Evolutionary conservation across 2,113 vertebrate species (phyloP).

Genomic region (Podarcis raffonei): DNA sequence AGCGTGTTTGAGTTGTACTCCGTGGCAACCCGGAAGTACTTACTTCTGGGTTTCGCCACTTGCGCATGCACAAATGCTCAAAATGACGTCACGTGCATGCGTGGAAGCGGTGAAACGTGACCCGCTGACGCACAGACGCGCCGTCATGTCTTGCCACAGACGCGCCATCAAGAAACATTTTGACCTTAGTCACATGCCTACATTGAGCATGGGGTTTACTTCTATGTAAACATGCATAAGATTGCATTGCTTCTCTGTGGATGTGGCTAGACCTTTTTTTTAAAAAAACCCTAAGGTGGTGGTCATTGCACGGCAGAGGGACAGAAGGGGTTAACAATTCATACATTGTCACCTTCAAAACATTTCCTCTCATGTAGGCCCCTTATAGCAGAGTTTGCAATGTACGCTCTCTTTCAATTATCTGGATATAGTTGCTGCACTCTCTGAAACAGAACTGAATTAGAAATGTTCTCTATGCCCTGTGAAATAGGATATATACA

Average conservation of each 20-base stretch:
- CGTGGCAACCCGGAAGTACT: no score
- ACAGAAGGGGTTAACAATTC: not conserved
- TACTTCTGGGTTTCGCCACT: no score
- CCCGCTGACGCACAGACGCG: no score
- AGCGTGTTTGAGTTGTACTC: no score
- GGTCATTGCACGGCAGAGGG: not conserved
- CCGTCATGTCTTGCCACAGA: no score
- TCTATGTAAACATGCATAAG: not conserved
- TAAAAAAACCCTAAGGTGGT: not conserved
- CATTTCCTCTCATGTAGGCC: not conserved
- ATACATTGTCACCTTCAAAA: fast-evolving
- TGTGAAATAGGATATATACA: conserved; percentile 35
- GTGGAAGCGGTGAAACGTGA: no score
- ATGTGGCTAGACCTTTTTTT: not conserved
- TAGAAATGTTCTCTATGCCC: conserved; percentile 39
- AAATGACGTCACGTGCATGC: no score
- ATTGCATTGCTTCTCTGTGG: not conserved
- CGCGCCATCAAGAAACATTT: not conserved
- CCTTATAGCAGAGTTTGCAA: conserved; percentile 2
- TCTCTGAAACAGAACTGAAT: conserved; percentile 49
- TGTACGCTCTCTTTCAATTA: conserved; percentile 35
- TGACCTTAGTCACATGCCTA: not conserved
- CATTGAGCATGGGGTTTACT: not conserved
- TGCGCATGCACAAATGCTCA: no score
- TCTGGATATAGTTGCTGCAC: conserved; percentile 2